These are phyloP conservation scores for Palaemon carinicauda DNA, from an alignment of 1,140 invertebrate genomes.

Conservation along the genomic window DNA sequence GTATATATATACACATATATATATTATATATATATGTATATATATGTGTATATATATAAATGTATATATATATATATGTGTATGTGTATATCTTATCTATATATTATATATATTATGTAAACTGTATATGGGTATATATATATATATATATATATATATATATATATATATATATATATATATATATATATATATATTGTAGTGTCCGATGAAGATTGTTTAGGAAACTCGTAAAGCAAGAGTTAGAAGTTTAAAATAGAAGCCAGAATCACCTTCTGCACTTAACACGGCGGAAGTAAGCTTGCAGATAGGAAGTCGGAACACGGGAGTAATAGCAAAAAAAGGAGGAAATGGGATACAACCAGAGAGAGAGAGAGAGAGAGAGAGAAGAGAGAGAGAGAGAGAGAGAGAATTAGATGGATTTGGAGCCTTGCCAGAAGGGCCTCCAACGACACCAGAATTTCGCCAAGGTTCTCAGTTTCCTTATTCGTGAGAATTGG, in stretches of 20 bases:
- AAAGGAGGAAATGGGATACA: no score
- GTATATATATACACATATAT: not conserved
- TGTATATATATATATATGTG: not conserved
- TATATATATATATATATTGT: not conserved
- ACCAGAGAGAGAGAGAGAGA: no score
- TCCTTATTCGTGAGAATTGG: no score
- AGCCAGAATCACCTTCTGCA: not conserved
- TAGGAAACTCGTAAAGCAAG: no score
- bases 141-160: not conserved
- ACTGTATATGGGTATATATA: not conserved
- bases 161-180: not conserved
- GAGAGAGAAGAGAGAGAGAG: no score
- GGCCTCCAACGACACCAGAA: no score
- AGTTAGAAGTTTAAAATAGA: not conserved
- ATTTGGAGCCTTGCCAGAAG: no score
- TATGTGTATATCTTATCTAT: not conserved
- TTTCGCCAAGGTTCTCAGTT: no score
- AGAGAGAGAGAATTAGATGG: no score
- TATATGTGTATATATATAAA: not conserved
- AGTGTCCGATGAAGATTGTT: no score
- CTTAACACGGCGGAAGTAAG: not conserved
- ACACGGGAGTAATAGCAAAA: no score
- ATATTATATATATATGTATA: not conserved
- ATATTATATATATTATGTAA: constrained; percentile 2
- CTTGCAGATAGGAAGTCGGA: not conserved